Evolutionary conservation across 1,140 invertebrate species (phyloP).

Genomic region (Ips nitidus): DNA sequence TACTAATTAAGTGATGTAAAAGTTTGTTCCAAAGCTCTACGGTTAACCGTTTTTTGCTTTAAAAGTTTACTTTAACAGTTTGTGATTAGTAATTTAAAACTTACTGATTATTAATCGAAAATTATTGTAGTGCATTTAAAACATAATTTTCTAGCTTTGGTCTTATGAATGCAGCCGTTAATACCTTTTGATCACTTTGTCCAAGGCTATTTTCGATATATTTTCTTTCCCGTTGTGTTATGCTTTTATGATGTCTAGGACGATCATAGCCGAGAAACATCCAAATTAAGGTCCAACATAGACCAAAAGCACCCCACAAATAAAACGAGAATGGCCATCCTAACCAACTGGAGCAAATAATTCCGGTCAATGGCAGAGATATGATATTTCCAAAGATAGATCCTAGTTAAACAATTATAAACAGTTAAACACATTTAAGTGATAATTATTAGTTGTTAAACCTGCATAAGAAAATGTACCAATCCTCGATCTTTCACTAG

Average conservation of each 20-base stretch:
- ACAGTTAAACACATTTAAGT: neutral
- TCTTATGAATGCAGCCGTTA: neutral
- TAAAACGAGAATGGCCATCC: conserved; percentile 84
- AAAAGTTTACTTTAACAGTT: too few relatives aligned
- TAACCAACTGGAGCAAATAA: conserved; percentile 61
- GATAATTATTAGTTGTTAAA: conserved; percentile 10
- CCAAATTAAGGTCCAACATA: conserved; percentile 66
- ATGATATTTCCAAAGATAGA: conserved; percentile 72
- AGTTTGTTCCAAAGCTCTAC: too few relatives aligned
- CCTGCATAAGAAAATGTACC: conserved; percentile 34
- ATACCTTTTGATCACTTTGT: conserved; percentile 52
- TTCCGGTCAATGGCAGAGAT: conserved; percentile 68
- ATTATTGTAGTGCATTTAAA: neutral
- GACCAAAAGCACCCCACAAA: conserved; percentile 57
- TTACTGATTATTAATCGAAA: neutral
- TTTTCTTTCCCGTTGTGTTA: conserved; percentile 60
- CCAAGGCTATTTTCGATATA: conserved; percentile 64
- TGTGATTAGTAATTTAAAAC: conserved; percentile 2
- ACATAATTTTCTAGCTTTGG: neutral
- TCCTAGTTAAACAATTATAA: conserved; percentile 50
- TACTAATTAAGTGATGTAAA: too few relatives aligned
- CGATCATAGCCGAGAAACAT: conserved; percentile 64
- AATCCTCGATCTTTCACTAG: conserved; percentile 33
- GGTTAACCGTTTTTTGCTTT: too few relatives aligned
- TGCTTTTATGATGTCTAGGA: conserved; percentile 62